Base-by-base conservation (phyloP, 1,140 invertebrate species). In the Neotoxoptera formosana region DNA sequence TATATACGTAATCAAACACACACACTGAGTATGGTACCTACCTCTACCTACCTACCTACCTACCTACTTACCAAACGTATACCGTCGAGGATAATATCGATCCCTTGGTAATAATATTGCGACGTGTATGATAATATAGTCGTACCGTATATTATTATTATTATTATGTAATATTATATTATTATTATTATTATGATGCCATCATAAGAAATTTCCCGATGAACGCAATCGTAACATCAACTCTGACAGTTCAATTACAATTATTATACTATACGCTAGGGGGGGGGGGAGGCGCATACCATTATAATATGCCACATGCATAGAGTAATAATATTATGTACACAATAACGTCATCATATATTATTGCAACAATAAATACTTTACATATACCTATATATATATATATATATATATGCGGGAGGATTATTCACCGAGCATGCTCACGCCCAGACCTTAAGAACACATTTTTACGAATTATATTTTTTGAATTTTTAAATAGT, bases 181-280 rank as follows among this genome's bases (percentile, higher is more conserved):
- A 34, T 36, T 83, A 84, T 45, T 84, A 83, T 36, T 81, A 83
- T 36, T 34, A 34, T 36, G 36, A 84, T 45, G 25, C 36, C 11
- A 41, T 86, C 11, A 48, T 30, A 14, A n/a, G 84, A 20, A 47
- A 87, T 87, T 47, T 47, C 25, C n/a, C 45, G 30, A 30, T 30
- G 25, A 47, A 25, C 25, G 6, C 20, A 47, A 87, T 87, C 45
- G 45, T n/a, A 47, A 47, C 25, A n/a, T 87, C 84, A 87, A 47
- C 9, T n/a, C 41, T 87, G 84, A 87, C 84, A 87, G 84, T 87
- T 47, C 84, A 47, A 30, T 87, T 87, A 87, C 84, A 87, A 87
- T 87, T 41, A 41, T 41, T 41, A 41, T 41, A 41, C 4, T 87
- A 87, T 48, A 87, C 23, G 23, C 45, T 17, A 30, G 45, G 9